phyloP scores from a whole-genome alignment of 2,797 vertebrate species.

The Characodon lateralis region DNA sequence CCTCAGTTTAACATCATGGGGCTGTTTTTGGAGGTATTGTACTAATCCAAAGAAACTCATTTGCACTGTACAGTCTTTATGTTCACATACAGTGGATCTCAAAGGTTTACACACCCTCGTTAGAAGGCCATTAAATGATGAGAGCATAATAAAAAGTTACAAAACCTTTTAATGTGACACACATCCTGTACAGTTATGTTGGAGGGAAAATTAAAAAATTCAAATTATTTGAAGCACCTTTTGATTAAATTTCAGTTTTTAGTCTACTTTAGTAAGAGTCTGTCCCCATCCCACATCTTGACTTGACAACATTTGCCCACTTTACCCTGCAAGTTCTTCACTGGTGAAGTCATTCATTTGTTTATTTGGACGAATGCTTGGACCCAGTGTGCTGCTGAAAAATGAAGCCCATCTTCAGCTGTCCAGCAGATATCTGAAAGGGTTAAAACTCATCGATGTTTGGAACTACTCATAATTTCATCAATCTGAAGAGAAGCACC shows the following conservation, averaged over 20 bases:
- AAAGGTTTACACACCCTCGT: neutral
- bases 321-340: neutral
- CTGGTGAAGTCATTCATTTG: neutral
- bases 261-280: neutral
- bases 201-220: neutral
- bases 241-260: neutral
- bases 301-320: neutral
- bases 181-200: neutral
- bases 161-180: neutral
- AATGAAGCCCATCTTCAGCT: too few species aligned
- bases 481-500: neutral
- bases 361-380: too few species aligned
- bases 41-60: slow-evolving; percentile 78
- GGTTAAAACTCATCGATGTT: neutral
- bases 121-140: neutral
- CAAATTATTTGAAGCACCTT: neutral
- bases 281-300: neutral
- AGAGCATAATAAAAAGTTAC: neutral
- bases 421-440: too few species aligned
- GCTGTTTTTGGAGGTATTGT: slow-evolving; percentile 48
- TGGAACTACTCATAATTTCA: neutral
- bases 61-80: slow-evolving; percentile 60
- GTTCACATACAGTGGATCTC: slow-evolving; percentile 7
- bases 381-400: neutral
- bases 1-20: slow-evolving; percentile 42